A percentile compares a stretch with the other conserved stretches of the same genome.
These are phyloP conservation scores for Eptesicus fuscus DNA, from an alignment of 2,113 vertebrate genomes.

Conservation along the genomic window DNA sequence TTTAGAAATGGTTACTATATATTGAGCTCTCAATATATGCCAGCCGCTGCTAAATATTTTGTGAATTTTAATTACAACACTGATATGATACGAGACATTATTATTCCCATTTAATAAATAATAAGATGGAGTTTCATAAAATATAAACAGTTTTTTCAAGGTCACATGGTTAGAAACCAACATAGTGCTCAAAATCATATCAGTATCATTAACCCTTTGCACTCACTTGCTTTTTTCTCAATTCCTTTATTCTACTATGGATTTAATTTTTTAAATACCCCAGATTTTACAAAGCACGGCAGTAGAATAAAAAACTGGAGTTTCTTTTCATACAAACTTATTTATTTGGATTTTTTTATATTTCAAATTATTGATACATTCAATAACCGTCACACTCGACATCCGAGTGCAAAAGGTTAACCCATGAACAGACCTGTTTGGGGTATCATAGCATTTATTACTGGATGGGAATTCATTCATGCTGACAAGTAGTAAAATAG, in stretches of 20 bases:
- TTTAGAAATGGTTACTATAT: not conserved
- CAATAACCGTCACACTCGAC: no score
- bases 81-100: not conserved
- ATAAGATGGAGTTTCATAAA: not conserved
- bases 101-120: not conserved
- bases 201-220: not conserved
- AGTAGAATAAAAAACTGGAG: no score
- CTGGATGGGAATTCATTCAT: not conserved
- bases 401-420: no score
- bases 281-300: no score
- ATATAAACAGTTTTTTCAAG: not conserved
- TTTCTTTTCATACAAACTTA: no score
- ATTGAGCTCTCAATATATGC: not conserved
- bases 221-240: no score
- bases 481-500: not conserved
- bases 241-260: no score
- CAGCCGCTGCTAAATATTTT: not conserved
- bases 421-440: not conserved
- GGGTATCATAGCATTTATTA: not conserved
- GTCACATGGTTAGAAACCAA: not conserved
- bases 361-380: no score
- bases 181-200: not conserved
- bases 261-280: no score
- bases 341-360: no score
- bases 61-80: not conserved